A percentile compares a stretch with the other conserved stretches of the same genome.
phyloP scores from a whole-genome alignment of 2,113 vertebrate genomes.

The Epinephelus moara region DNA sequence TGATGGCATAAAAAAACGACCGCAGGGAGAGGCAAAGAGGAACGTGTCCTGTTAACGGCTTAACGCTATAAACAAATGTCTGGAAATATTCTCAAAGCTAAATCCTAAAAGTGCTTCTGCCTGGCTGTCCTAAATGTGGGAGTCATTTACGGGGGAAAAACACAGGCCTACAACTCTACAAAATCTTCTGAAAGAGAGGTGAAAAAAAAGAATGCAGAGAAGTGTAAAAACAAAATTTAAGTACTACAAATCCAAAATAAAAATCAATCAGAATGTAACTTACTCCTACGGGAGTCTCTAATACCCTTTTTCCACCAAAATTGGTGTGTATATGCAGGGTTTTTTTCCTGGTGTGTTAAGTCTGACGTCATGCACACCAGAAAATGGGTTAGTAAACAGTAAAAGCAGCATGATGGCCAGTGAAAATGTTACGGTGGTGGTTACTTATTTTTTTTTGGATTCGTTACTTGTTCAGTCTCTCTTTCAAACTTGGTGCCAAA shows the following conservation, averaged over 20 bases:
- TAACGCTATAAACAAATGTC: constrained; percentile 49
- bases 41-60: constrained; percentile 45
- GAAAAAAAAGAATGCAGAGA: neutral
- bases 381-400: too few species aligned
- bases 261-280: neutral
- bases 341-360: too few species aligned
- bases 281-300: too few species aligned
- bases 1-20: constrained; percentile 23
- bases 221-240: neutral
- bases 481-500: too few species aligned
- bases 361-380: too few species aligned
- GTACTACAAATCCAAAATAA: neutral
- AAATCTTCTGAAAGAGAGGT: neutral
- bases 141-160: neutral
- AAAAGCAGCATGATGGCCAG: too few species aligned
- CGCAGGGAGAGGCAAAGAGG: neutral
- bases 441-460: too few species aligned
- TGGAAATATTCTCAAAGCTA: constrained; percentile 55
- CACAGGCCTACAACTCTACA: neutral
- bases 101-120: constrained; percentile 54
- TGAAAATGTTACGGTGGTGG: too few species aligned
- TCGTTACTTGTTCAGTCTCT: too few species aligned
- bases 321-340: too few species aligned
- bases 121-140: constrained; percentile 36
- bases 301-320: too few species aligned